Evolutionary conservation across 2,888 invertebrate species (phyloP).

Genomic region (Argyra leucocephala): DNA sequence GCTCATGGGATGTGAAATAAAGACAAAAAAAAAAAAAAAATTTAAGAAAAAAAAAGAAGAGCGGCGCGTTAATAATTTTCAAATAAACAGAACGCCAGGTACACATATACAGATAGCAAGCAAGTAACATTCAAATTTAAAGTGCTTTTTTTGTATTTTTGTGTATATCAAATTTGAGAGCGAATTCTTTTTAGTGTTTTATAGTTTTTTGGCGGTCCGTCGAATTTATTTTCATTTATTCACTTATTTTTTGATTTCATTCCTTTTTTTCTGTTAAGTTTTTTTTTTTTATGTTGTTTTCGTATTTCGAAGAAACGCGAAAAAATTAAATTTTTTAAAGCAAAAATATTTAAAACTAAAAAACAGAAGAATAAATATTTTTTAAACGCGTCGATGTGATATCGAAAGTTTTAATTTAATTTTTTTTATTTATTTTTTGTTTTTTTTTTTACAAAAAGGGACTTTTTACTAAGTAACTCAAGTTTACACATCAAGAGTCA

Average conservation of each 20-base stretch:
- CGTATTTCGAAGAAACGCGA: not conserved
- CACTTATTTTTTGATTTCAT: too few species aligned
- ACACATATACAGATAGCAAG: not conserved
- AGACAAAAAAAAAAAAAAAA: not conserved
- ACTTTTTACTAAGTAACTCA: not conserved
- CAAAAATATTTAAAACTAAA: too few species aligned
- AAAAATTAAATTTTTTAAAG: not conserved
- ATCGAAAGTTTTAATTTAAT: not conserved
- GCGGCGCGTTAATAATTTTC: not conserved
- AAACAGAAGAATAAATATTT: too few species aligned
- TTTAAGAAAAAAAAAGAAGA: not conserved
- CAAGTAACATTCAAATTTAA: not conserved
- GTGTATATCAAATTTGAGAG: not conserved
- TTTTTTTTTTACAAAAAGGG: not conserved
- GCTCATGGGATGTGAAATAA: not conserved
- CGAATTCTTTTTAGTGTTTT: too few species aligned
- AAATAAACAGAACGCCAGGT: constrained; percentile 2
- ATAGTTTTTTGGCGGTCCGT: constrained; percentile 1
- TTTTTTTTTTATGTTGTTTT: not conserved
- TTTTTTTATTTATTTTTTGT: not conserved
- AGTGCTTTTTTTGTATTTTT: not conserved
- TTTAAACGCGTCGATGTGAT: not conserved
- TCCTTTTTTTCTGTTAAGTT: too few species aligned
- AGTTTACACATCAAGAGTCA: not conserved
- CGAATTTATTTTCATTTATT: not conserved